Evolutionary conservation across 2,797 vertebrate species (phyloP).

Genomic region (Scolopax bukidnonensis): DNA sequence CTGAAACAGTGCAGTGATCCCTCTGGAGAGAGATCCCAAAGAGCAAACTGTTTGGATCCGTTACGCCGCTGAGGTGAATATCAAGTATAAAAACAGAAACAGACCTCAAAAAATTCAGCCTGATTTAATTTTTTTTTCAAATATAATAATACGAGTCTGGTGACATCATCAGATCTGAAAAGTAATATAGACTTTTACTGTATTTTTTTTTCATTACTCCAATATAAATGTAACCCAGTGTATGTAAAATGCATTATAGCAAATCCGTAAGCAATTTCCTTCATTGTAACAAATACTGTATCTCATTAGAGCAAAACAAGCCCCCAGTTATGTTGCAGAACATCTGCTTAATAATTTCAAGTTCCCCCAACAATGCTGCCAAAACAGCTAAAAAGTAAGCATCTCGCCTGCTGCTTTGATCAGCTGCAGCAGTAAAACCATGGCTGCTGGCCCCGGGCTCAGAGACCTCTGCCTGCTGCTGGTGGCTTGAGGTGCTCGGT

Average conservation of each 20-base stretch:
- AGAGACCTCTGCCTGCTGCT: accelerated
- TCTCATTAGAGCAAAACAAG: conserved; percentile 66
- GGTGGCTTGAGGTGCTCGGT: neutral
- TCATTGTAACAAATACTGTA: conserved; percentile 64
- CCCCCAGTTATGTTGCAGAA: conserved; percentile 24
- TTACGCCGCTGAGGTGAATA: conserved; percentile 21
- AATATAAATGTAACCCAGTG: conserved; percentile 50
- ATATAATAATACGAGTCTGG: conserved; percentile 33
- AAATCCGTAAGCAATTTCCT: conserved; percentile 65
- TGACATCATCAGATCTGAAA: conserved; percentile 70
- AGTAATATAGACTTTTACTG: conserved; percentile 55
- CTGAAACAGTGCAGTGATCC: conserved; percentile 1
- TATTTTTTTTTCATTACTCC: conserved; percentile 33
- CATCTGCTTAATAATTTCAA: conserved; percentile 75
- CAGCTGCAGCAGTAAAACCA: neutral
- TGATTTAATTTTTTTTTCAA: conserved; percentile 40
- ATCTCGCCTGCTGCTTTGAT: conserved; percentile 30
- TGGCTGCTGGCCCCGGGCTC: neutral
- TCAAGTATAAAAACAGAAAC: conserved; percentile 66
- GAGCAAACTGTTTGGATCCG: conserved; percentile 20
- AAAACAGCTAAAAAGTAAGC: conserved; percentile 35
- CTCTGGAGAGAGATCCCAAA: conserved; percentile 45
- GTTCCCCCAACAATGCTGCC: conserved; percentile 39
- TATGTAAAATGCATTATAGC: conserved; percentile 72
- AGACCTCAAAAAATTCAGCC: conserved; percentile 41